Percentiles rank a stretch among this genome's conserved stretches.
These are phyloP conservation scores for Chromoteleia sp. DNA, from an alignment of 2,888 invertebrate genomes.

Conservation along the genomic window DNA sequence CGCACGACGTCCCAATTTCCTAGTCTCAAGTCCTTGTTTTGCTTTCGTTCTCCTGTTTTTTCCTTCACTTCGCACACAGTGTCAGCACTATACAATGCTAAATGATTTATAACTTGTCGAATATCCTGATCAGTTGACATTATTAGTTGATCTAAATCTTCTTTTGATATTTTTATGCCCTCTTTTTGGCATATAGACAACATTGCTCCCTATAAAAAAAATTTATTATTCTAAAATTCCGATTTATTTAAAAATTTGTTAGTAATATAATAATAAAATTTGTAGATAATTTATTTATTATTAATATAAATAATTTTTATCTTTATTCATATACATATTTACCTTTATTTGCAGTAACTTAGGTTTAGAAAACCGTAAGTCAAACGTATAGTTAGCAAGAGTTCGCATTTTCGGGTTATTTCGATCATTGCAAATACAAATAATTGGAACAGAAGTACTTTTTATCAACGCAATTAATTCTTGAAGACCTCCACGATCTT, in stretches of 20 bases:
- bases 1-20: constrained; percentile 97
- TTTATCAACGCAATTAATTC: constrained; percentile 97
- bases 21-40: constrained; percentile 93
- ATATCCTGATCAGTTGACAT: constrained; percentile 96
- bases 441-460: constrained; percentile 92
- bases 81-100: constrained; percentile 90
- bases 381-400: constrained; percentile 96
- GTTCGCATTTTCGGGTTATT: constrained; percentile 97
- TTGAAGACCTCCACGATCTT: constrained; percentile 98
- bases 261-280: too few species aligned
- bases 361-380: constrained; percentile 94
- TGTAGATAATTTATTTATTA: background rate
- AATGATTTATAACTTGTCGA: constrained; percentile 95
- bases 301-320: background rate
- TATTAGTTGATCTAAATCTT: constrained; percentile 93
- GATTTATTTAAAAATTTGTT: too few species aligned
- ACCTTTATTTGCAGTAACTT: constrained; percentile 96
- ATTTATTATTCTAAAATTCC: constrained; percentile 10
- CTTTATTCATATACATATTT: background rate
- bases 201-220: constrained; percentile 90
- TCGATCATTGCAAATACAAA: constrained; percentile 99
- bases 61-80: constrained; percentile 43
- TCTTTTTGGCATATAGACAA: constrained; percentile 97
- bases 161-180: constrained; percentile 90
- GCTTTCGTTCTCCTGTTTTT: constrained; percentile 56